phyloP scores from a whole-genome alignment of 1,140 invertebrate species.

The Meloidogyne exigua region DNA sequence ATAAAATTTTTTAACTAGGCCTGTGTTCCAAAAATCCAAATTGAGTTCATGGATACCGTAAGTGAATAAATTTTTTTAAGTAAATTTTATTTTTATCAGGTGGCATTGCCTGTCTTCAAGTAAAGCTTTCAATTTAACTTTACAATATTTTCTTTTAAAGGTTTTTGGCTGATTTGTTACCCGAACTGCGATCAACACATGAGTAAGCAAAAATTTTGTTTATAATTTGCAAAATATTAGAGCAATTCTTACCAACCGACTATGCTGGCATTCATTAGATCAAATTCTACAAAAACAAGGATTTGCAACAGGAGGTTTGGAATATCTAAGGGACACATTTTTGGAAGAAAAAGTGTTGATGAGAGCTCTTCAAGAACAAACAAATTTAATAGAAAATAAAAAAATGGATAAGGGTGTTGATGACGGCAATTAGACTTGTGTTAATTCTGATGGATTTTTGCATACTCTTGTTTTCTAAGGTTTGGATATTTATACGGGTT shows the following conservation, averaged over 20 bases:
- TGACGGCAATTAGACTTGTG: neutral
- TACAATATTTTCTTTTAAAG: slow-evolving; percentile 6
- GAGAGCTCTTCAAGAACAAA: neutral
- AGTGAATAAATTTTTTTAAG: neutral
- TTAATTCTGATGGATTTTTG: neutral
- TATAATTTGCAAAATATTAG: neutral
- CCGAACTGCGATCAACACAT: slow-evolving; percentile 46
- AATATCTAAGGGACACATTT: slow-evolving; percentile 41
- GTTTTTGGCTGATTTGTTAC: slow-evolving; percentile 35
- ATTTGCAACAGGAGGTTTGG: slow-evolving; percentile 38
- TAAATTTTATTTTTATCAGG: slow-evolving; percentile 34
- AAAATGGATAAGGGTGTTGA: neutral
- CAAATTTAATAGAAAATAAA: neutral
- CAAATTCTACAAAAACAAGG: slow-evolving; percentile 48
- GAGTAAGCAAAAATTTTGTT: slow-evolving; percentile 8
- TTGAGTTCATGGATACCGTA: slow-evolving; percentile 73
- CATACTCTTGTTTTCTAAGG: neutral
- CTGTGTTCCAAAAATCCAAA: slow-evolving; percentile 78
- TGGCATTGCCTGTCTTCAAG: slow-evolving; percentile 70
- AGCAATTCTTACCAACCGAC: slow-evolving; percentile 35
- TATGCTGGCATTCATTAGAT: slow-evolving; percentile 46
- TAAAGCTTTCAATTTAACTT: slow-evolving; percentile 55
- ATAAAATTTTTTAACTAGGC: slow-evolving; percentile 64
- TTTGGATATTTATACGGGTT: neutral
- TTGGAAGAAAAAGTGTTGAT: slow-evolving; percentile 30